A percentile compares a stretch with the other conserved stretches of the same genome.
phyloP scores from a whole-genome alignment of 92 coral and sea anemone genomes.

The Galaxea fascicularis region DNA sequence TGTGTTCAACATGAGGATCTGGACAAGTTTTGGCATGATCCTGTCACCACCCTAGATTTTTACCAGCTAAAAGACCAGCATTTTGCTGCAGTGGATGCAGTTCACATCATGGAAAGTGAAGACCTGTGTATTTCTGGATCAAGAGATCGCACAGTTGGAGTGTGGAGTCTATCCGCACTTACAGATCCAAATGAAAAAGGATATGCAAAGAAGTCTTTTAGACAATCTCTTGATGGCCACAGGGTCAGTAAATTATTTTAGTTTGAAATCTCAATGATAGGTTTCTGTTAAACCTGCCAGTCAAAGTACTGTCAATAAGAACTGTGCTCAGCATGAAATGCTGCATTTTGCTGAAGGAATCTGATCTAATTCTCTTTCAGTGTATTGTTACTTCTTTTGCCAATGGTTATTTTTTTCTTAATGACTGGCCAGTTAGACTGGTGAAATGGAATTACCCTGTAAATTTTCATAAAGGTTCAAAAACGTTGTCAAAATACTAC shows the following conservation, averaged over 20 bases:
- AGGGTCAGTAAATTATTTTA: constrained; percentile 50
- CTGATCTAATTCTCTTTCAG: too few relatives aligned
- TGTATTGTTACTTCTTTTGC: too few relatives aligned
- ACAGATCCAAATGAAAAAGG: constrained; percentile 47
- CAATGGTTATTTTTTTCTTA: too few relatives aligned
- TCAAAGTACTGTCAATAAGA: too few relatives aligned
- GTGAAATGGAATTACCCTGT: too few relatives aligned
- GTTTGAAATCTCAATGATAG: neutral
- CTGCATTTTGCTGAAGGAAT: too few relatives aligned
- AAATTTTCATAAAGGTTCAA: too few relatives aligned
- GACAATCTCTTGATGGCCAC: constrained; percentile 84
- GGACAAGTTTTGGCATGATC: constrained; percentile 80
- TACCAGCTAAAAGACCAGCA: constrained; percentile 76
- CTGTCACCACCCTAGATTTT: constrained; percentile 69
- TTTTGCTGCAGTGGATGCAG: constrained; percentile 89
- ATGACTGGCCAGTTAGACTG: too few relatives aligned
- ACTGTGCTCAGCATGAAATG: too few relatives aligned
- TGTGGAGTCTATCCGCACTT: constrained; percentile 73
- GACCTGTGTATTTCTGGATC: constrained; percentile 87
- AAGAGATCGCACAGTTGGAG: constrained; percentile 76
- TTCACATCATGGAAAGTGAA: constrained; percentile 77
- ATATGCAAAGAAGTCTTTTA: constrained; percentile 74
- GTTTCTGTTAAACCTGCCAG: too few relatives aligned
- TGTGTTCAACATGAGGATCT: constrained; percentile 93
- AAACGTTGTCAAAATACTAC: too few relatives aligned